These are phyloP conservation scores for Patiria pectinifera DNA, from an alignment of 53 echinoderm and acorn worm genomes.

Conservation along the genomic window DNA sequence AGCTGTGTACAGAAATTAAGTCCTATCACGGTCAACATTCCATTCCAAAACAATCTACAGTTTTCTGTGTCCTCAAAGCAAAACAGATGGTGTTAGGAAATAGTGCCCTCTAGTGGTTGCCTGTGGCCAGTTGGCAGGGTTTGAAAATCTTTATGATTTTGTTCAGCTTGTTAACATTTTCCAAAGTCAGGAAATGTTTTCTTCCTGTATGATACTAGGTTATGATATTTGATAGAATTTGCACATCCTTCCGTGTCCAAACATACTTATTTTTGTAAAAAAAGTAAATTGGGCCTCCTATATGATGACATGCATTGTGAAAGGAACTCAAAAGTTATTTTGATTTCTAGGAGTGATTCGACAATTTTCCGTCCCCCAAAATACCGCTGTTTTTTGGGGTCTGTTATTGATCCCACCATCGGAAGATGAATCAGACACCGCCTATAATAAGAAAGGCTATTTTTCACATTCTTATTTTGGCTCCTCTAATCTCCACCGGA, in stretches of 20 bases:
- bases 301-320: not conserved
- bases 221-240: no score
- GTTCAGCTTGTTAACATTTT: no score
- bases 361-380: slow-evolving; percentile 27
- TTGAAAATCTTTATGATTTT: no score
- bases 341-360: slow-evolving; percentile 2
- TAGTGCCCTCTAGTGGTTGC: no score
- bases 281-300: not conserved
- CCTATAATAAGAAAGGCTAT: slow-evolving; percentile 30
- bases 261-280: not conserved
- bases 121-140: no score
- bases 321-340: not conserved
- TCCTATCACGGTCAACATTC: no score
- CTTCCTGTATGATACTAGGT: no score
- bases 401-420: not conserved
- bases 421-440: slow-evolving; percentile 27
- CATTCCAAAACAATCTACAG: no score
- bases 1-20: no score
- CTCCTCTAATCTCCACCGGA: not conserved
- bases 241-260: not conserved
- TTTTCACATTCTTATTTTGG: slow-evolving; percentile 30
- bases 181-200: no score
- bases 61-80: no score
- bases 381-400: not conserved
- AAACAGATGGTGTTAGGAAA: no score